Conservation (phyloP, 2,113 vertebrate species). For the Ctenodactylus gundi region DNA sequence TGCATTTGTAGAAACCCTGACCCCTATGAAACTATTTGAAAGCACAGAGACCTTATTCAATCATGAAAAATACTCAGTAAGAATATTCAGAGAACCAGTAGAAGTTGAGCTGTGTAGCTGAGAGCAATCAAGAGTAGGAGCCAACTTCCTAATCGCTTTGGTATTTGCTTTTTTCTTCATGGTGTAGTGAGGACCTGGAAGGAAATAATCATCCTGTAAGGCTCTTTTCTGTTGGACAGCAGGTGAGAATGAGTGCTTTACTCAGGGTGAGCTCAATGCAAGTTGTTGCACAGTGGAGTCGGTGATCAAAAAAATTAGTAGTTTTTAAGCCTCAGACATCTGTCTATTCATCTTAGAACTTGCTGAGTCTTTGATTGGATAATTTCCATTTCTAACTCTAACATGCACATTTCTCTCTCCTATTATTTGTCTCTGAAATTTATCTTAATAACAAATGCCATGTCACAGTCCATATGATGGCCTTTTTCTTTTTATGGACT, state of each 20-base stretch:
- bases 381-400: constrained; percentile 7
- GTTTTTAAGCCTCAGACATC: not conserved
- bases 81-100: not conserved
- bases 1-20: not conserved
- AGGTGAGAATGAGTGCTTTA: not conserved
- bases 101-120: not conserved
- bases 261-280: not conserved
- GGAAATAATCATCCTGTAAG: not conserved
- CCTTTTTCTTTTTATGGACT: not conserved
- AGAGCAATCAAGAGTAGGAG: not conserved
- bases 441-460: not conserved
- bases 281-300: not conserved
- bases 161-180: not conserved
- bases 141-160: not conserved
- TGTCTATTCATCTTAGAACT: constrained; percentile 2
- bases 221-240: not conserved
- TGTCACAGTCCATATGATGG: not conserved
- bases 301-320: constrained; percentile 30
- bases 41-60: not conserved
- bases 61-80: not conserved
- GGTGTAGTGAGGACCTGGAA: not conserved
- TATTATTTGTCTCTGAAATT: not conserved
- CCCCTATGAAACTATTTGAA: not conserved
- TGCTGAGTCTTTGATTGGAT: not conserved
- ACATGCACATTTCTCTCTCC: not conserved